Conservation (phyloP, 2,113 vertebrate genomes). For the Zosterops pallidus region DNA sequence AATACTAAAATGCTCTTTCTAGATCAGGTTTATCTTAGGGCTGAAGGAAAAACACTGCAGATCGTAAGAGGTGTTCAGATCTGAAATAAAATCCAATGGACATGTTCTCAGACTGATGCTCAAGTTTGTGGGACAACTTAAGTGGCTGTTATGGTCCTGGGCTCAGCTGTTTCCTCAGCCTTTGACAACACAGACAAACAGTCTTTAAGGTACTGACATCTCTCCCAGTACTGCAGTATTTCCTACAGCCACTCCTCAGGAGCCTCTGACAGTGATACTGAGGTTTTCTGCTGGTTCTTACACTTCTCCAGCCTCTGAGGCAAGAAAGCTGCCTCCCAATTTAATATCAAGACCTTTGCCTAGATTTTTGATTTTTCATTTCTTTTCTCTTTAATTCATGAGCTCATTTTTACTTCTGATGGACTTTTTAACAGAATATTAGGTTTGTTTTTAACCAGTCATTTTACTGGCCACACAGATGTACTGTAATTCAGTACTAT, state of each 20-base stretch:
- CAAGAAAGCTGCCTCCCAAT: not conserved
- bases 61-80: not conserved
- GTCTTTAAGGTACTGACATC: not conserved
- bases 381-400: not conserved
- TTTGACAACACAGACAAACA: not conserved
- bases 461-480: not conserved
- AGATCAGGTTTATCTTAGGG: not conserved
- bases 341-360: not conserved
- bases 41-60: not conserved
- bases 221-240: not conserved
- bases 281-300: not conserved
- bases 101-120: accelerated
- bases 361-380: not conserved
- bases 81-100: not conserved
- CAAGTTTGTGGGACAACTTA: not conserved
- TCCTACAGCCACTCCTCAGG: not conserved
- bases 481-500: constrained; percentile 38
- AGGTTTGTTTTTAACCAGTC: constrained; percentile 48
- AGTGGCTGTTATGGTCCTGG: not conserved
- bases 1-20: not conserved
- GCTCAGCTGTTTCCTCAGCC: not conserved
- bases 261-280: not conserved
- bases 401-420: not conserved
- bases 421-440: constrained; percentile 23
- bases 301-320: not conserved